These are phyloP conservation scores for Colossoma macropomum DNA, from an alignment of 2,113 vertebrate species.

Conservation along the genomic window DNA sequence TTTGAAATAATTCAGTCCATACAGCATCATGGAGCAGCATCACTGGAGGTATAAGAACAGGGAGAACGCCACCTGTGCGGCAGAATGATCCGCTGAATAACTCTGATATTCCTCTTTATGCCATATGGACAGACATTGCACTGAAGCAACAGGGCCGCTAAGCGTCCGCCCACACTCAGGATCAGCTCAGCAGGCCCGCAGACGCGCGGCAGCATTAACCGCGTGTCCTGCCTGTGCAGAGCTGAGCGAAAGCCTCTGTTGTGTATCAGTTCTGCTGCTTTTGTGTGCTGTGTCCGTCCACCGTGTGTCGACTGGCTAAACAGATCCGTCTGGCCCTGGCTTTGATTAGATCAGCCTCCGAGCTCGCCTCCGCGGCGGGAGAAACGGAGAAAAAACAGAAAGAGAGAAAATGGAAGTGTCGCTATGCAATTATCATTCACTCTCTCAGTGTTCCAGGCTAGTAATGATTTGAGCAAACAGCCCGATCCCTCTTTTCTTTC, in stretches of 20 bases:
- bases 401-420: conserved; percentile 52
- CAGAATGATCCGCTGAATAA: background rate
- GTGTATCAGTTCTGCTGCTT: background rate
- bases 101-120: background rate
- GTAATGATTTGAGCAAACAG: conserved; percentile 40
- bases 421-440: conserved; percentile 46
- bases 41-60: no score
- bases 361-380: background rate
- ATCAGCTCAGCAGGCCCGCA: conserved; percentile 14
- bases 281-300: conserved; percentile 16
- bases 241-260: conserved; percentile 29
- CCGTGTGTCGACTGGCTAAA: conserved; percentile 39
- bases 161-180: conserved; percentile 14
- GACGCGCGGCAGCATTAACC: conserved; percentile 29
- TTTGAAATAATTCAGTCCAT: no score
- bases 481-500: conserved; percentile 24
- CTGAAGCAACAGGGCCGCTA: background rate
- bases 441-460: conserved; percentile 13
- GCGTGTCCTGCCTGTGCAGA: conserved; percentile 23
- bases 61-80: no score
- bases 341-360: conserved; percentile 35
- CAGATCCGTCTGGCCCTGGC: conserved; percentile 29
- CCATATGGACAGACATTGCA: conserved; percentile 17
- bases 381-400: conserved; percentile 1
- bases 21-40: no score